phyloP scores from a whole-genome alignment of 2,797 vertebrate species.

The Prionace glauca region DNA sequence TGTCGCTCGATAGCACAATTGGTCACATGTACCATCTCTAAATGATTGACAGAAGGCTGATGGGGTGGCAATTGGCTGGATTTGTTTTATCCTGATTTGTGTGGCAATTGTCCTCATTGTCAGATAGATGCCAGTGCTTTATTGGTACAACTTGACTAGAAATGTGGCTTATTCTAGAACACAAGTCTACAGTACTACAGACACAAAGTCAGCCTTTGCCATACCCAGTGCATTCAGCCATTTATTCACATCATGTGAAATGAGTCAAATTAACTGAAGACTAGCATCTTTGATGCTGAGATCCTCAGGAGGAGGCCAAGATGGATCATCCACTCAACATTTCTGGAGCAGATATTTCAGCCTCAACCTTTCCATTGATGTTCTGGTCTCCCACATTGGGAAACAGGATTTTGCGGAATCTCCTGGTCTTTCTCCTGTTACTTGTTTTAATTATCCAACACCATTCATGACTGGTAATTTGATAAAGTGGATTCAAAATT shows the following conservation, averaged over 20 bases:
- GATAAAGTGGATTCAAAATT: too few species aligned
- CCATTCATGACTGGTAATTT: neutral
- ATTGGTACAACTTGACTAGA: neutral
- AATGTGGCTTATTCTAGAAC: neutral
- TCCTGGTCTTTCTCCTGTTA: neutral
- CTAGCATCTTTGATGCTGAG: neutral
- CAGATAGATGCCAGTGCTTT: neutral
- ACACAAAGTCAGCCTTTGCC: neutral
- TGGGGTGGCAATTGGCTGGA: neutral
- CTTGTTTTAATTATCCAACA: neutral
- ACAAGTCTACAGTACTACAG: neutral
- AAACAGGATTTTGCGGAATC: neutral
- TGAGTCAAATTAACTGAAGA: neutral
- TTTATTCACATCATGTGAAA: neutral
- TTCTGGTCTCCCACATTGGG: neutral
- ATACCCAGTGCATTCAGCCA: neutral
- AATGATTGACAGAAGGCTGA: neutral
- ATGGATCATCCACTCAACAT: neutral
- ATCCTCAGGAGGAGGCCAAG: neutral
- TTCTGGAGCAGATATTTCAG: neutral
- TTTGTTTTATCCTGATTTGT: neutral
- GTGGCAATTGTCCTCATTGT: neutral
- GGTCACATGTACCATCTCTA: neutral
- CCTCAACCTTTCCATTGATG: neutral
- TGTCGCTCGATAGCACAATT: neutral